Evolutionary conservation across 2,797 vertebrate species (phyloP).

Genomic region (Buceros bicornis): DNA sequence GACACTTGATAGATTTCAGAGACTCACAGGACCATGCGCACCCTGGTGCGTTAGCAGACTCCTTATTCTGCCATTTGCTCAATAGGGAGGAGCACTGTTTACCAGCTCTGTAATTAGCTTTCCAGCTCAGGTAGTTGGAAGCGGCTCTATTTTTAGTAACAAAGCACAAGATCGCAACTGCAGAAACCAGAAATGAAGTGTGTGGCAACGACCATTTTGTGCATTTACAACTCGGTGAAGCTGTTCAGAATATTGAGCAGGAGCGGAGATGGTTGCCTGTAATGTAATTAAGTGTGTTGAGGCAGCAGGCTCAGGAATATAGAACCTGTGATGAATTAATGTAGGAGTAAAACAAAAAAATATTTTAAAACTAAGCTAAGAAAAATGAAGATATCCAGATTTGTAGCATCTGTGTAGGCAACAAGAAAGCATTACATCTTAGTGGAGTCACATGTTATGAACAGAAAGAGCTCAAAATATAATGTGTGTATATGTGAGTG

Average conservation of each 20-base stretch:
- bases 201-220: slow-evolving; percentile 59
- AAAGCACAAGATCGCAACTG: not conserved
- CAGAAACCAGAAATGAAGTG: slow-evolving; percentile 46
- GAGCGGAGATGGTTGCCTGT: not conserved
- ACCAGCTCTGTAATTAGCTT: slow-evolving; percentile 67
- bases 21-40: not conserved
- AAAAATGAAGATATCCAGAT: not conserved
- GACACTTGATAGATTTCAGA: slow-evolving; percentile 58
- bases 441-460: not conserved
- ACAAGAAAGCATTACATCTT: not conserved
- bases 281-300: not conserved
- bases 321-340: not conserved
- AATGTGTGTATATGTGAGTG: not conserved
- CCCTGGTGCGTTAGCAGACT: slow-evolving; percentile 37
- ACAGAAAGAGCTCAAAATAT: not conserved
- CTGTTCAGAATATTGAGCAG: not conserved
- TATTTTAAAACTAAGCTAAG: not conserved
- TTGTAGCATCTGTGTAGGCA: not conserved
- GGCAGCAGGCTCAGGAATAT: not conserved
- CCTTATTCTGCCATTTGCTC: slow-evolving; percentile 55
- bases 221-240: slow-evolving; percentile 36
- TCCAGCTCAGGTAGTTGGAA: slow-evolving; percentile 61
- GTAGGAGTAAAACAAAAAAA: not conserved
- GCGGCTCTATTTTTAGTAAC: slow-evolving; percentile 72
- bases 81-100: slow-evolving; percentile 62